Base-by-base conservation (phyloP, 1,140 invertebrate species). In the Hirudo medicinalis region DNA sequence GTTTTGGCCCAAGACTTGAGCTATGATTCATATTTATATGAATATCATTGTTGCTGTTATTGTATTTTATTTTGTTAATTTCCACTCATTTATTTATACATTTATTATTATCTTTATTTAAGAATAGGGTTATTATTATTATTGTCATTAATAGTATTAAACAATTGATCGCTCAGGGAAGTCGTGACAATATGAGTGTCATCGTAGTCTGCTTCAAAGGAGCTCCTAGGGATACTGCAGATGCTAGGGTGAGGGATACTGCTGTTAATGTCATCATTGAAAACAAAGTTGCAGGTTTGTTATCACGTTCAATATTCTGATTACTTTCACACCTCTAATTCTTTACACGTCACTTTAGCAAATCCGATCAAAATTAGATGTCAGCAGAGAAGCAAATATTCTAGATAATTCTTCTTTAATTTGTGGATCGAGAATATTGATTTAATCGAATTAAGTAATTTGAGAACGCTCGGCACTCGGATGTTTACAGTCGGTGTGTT, bases 181-280 rank as follows among this genome's bases (percentile, higher is more conserved):
- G 94, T 84, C 88, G 92, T 84, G 96, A 99, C 85, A 99, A 99
- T 85, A 99, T 99, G 94, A 98, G 93, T 83, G 91, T 98, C 83
- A 91, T 99, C 72, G 86, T 99, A 81, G 91, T 98, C 76, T 88
- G 90, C 75, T 96, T 99, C 81, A 91, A 91, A 70, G 91, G 89
- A 75, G 92, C 93, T 73, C 94, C 94, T 69, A 89, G 88, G 80
- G 88, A 92, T 72, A 88, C 86, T 79, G 85, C 88, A 67, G 90
- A 94, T 81, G 90, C 90, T 75, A 88, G 91, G 80, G 86, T 88
- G 77, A 88, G 88, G 76, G 93, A 97, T 80, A 86, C 87, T 74
- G 90, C 92, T 80, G 84, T 95, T 76, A 91, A 96, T 84, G 87
- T 87, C 79, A 86, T 86, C 75, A 87, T 95, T 77, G 89, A 91